phyloP scores from a whole-genome alignment of 2,888 invertebrate genomes.

The Aphodius sticticus region DNA sequence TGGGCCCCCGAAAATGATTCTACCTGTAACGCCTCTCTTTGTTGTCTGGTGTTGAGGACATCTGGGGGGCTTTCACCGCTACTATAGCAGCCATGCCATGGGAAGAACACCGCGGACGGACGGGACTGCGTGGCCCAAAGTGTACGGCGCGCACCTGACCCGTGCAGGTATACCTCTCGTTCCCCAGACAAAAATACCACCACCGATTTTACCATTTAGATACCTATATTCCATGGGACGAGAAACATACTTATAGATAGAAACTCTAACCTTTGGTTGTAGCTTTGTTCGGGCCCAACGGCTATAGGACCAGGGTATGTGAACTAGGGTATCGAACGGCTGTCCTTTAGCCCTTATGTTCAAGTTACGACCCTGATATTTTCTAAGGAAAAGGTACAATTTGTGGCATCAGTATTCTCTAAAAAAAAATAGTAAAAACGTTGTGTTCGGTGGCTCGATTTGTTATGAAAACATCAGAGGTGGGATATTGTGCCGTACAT shows the following conservation, averaged over 20 bases:
- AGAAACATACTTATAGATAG: not conserved
- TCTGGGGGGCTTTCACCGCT: not conserved
- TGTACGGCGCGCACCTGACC: not conserved
- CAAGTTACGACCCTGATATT: not conserved
- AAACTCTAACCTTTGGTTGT: not conserved
- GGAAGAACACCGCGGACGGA: not conserved
- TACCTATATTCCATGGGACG: not conserved
- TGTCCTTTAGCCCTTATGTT: not conserved
- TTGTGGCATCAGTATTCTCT: not conserved
- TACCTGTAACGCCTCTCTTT: slow-evolving; percentile 4
- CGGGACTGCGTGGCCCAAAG: not conserved
- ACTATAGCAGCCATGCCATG: not conserved
- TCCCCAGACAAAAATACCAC: not conserved
- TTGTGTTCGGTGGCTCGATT: too few relatives aligned
- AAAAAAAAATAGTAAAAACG: too few relatives aligned
- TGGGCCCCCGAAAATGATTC: not conserved
- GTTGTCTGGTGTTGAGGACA: slow-evolving; percentile 4
- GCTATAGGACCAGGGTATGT: not conserved
- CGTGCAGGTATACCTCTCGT: not conserved
- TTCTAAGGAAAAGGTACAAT: not conserved
- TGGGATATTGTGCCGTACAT: too few relatives aligned
- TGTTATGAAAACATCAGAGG: too few relatives aligned
- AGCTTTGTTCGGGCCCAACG: not conserved
- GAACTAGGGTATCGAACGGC: not conserved
- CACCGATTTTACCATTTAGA: not conserved